Evolutionary conservation across 2,797 vertebrate genomes (phyloP), one percentile per base, ranked within the genome.

Genomic region (Dromococcyx pavoninus): DNA sequence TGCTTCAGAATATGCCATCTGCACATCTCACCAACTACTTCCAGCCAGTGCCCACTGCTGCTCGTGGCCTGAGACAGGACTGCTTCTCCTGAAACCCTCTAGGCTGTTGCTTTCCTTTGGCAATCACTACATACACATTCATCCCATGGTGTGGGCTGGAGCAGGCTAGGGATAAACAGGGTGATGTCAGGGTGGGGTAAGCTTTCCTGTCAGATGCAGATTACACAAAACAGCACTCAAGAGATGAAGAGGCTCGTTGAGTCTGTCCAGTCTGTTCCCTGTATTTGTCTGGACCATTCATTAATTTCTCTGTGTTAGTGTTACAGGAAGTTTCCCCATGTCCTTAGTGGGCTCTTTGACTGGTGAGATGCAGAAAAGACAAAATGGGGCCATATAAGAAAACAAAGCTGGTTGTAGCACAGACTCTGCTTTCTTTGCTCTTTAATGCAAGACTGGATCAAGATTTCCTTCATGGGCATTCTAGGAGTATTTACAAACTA

Each of bases 201-300:
- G 16, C 54, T 78, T 39, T 44, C 33, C 48, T 25, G 30, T 35
- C 67, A 53, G 41, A 27, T 24, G 4, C 11, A 76, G 21, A 19
- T 5, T 78, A 28, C 1, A 1, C 39, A 27, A 72, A 11, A 12
- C 0, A 0, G 17, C 46, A 24, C 30, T 69, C 71, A 76, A 37
- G 48, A 77, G 83, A 41, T 8, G 21, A 64, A 67, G 61, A 41
- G 10, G 27, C 3, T 88, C 5, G 2, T 2, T 1, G 5, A 17
- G 10, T 22, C 88, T 77, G 24, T 8, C 15, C 17, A 37, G 10
- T 32, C 30, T 10, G 4, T 66, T 50, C 12, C 17, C 56, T 48
- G 13, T 23, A 18, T 73, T 77, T 18, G 13, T 24, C 15, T 57
- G 28, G 16, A 5, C 19, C 10, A 4, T 33, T 57, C 39, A 14